Conservation (phyloP, 1,140 invertebrate species). For the Eupristina koningsbergeri region DNA sequence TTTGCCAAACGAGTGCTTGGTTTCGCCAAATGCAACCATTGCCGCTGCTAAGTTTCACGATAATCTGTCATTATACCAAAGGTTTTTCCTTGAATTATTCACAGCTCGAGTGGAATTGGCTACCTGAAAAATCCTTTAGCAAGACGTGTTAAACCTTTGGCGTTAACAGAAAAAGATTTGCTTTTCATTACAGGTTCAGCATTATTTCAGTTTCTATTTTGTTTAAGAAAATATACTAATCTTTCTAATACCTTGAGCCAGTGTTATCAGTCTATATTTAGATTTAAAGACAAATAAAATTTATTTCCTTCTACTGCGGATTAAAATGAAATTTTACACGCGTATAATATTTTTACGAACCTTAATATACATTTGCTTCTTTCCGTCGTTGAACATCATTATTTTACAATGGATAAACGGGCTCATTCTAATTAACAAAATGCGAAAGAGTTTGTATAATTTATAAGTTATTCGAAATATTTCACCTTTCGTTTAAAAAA, state of each 20-base stretch:
- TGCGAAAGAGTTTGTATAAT: no score
- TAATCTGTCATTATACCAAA: slow-evolving; percentile 40
- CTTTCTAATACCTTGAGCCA: background rate
- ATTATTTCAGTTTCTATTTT: slow-evolving; percentile 2
- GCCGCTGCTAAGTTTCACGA: background rate
- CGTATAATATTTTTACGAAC: no score
- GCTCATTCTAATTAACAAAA: no score
- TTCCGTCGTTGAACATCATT: no score
- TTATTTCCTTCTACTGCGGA: background rate
- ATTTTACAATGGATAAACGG: no score
- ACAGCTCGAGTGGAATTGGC: slow-evolving; percentile 16
- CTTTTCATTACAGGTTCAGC: slow-evolving; percentile 9
- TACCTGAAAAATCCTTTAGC: slow-evolving; percentile 45
- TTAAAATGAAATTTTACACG: no score
- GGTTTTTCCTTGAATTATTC: slow-evolving; percentile 31
- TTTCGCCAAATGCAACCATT: background rate
- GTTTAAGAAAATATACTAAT: slow-evolving; percentile 5
- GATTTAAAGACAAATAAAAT: background rate
- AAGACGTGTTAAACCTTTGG: background rate
- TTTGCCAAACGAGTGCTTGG: background rate
- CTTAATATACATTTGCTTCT: no score
- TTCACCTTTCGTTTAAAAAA: no score
- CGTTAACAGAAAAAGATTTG: slow-evolving; percentile 33
- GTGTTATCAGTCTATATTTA: background rate
- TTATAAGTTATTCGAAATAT: no score